Evolutionary conservation across 53 echinoderm and acorn worm genomes (phyloP).

Genomic region (Echinometra lucunter): DNA sequence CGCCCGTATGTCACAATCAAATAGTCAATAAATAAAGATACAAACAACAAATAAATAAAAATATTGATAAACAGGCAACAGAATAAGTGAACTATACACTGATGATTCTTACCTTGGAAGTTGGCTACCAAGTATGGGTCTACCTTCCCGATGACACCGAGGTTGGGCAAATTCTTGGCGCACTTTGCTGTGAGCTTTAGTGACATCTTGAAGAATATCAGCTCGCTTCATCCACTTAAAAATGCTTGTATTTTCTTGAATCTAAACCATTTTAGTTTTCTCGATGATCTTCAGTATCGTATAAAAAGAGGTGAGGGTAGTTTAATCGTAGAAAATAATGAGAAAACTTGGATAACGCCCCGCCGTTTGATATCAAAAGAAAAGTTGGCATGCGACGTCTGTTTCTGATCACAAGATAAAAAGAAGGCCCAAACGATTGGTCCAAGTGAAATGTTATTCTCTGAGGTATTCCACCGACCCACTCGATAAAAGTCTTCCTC

Average conservation of each 20-base stretch:
- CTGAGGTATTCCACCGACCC: neutral
- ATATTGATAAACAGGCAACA: too few relatives aligned
- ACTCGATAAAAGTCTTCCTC: neutral
- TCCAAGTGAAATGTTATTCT: neutral
- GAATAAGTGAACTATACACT: too few relatives aligned
- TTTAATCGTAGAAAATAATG: neutral
- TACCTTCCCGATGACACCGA: slow-evolving; percentile 91
- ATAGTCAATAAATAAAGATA: too few relatives aligned
- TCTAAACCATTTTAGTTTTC: too few relatives aligned
- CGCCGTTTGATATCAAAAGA: neutral
- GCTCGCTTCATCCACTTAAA: too few relatives aligned
- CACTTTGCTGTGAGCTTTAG: slow-evolving; percentile 83
- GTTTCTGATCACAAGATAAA: neutral
- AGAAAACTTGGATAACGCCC: neutral
- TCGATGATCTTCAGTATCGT: too few relatives aligned
- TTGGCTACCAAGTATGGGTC: slow-evolving; percentile 87
- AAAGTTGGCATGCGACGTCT: neutral
- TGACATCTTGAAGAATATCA: slow-evolving; percentile 73
- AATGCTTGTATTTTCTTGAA: too few relatives aligned
- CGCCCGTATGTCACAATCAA: too few relatives aligned
- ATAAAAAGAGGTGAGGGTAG: too few relatives aligned
- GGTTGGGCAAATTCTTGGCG: slow-evolving; percentile 91
- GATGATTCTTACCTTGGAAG: slow-evolving; percentile 96
- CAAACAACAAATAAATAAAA: neutral
- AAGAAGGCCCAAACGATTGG: too few relatives aligned